phyloP scores from a whole-genome alignment of 64 coral and sea anemone species.

The Anthopleura sola region DNA sequence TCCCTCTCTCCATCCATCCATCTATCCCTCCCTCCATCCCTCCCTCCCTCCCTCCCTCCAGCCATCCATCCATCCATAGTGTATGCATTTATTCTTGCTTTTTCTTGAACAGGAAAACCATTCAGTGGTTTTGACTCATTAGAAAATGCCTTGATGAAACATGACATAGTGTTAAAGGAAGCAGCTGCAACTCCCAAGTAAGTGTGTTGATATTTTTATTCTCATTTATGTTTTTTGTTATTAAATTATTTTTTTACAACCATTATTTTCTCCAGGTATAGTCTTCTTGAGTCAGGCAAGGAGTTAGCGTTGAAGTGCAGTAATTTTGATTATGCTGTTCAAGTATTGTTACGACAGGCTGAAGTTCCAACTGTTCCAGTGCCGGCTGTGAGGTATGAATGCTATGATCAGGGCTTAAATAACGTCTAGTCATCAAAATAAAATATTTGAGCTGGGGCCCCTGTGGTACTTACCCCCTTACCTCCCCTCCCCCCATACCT shows the following conservation, averaged over 20 bases:
- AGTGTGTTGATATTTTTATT: neutral
- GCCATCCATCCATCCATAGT: neutral
- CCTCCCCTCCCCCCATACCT: no score
- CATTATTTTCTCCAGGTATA: conserved; percentile 19
- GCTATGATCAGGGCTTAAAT: no score
- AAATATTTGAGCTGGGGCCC: no score
- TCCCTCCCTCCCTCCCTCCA: no score
- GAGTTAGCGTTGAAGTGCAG: conserved; percentile 32
- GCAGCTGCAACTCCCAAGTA: conserved; percentile 47
- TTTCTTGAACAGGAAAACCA: conserved; percentile 25
- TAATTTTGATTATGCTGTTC: conserved; percentile 54
- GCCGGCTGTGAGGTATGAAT: conserved; percentile 5
- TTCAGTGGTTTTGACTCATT: conserved; percentile 53
- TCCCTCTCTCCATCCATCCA: neutral
- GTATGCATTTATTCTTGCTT: neutral
- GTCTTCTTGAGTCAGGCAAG: conserved; percentile 35
- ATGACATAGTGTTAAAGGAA: conserved; percentile 48
- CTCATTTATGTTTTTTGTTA: neutral
- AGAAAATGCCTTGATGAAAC: conserved; percentile 48
- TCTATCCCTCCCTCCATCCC: no score
- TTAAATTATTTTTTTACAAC: neutral
- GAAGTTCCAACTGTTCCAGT: conserved; percentile 46
- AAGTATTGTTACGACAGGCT: conserved; percentile 28
- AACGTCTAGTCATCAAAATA: no score
- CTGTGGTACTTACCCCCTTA: no score